These are phyloP conservation scores for Ophioderma brevispina DNA, from an alignment of 35 echinoderm and acorn worm species.

Conservation along the genomic window DNA sequence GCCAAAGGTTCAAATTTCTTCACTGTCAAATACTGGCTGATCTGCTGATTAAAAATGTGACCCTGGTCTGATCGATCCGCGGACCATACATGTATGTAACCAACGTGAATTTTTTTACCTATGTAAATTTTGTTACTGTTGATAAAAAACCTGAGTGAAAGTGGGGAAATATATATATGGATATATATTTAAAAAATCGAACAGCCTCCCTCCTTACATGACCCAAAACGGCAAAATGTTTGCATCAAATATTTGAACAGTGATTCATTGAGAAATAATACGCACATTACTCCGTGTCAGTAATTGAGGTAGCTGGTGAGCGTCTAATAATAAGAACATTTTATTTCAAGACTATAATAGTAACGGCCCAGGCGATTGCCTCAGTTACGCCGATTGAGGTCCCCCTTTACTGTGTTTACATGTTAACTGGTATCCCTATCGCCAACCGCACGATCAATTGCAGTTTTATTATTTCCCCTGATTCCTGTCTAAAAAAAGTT, in stretches of 20 bases:
- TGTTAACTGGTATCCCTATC: not conserved
- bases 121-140: no score
- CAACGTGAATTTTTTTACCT: no score
- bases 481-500: not conserved
- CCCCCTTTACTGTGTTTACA: not conserved
- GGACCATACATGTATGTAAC: no score
- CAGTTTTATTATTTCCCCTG: constrained; percentile 6
- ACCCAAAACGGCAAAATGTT: constrained; percentile 37
- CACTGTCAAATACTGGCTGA: not conserved
- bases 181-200: no score
- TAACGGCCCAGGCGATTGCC: not conserved
- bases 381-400: not conserved
- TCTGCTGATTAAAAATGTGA: constrained; percentile 4
- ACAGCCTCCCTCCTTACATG: not conserved
- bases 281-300: constrained; percentile 13
- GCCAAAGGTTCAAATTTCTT: not conserved
- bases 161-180: not conserved
- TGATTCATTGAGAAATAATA: constrained; percentile 51
- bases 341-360: not conserved
- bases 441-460: constrained; percentile 12
- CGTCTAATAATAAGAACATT: not conserved
- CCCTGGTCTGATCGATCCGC: not conserved
- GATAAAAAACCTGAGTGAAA: no score
- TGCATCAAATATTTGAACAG: constrained; percentile 50
- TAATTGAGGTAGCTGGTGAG: not conserved